Evolutionary conservation across 2,113 vertebrate species (phyloP).

Genomic region (Suricata suricatta): DNA sequence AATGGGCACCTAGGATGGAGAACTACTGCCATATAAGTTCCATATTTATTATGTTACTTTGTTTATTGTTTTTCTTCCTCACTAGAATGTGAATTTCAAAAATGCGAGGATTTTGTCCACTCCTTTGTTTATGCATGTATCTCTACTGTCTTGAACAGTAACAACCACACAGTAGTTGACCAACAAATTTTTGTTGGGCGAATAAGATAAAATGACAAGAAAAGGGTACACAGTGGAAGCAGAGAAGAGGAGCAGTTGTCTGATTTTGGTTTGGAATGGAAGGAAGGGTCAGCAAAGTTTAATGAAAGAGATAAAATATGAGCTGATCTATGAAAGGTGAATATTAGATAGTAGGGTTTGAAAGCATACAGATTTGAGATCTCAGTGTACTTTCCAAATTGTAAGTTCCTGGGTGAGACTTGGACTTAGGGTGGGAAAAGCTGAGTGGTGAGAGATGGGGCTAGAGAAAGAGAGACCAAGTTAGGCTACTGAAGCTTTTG

Average conservation of each 20-base stretch:
- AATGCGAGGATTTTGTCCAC: not conserved
- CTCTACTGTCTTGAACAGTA: not conserved
- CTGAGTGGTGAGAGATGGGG: not conserved
- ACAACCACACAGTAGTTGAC: not conserved
- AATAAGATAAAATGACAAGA: constrained; percentile 14
- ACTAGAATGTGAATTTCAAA: constrained; percentile 16
- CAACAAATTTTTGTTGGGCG: not conserved
- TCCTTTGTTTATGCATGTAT: constrained; percentile 4
- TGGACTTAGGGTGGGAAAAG: not conserved
- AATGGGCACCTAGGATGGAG: not conserved
- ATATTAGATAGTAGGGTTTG: not conserved
- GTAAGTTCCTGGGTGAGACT: not conserved
- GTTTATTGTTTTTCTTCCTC: not conserved
- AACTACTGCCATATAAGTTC: not conserved
- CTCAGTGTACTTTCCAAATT: not conserved
- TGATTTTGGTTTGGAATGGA: not conserved
- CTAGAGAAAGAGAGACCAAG: not conserved
- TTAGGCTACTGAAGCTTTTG: not conserved
- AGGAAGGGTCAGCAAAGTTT: not conserved
- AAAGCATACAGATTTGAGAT: not conserved
- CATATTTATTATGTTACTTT: constrained; percentile 4
- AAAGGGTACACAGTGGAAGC: not conserved
- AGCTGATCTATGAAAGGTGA: constrained; percentile 1
- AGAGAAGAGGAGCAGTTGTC: not conserved
- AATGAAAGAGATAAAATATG: not conserved